Percentiles rank a stretch among this genome's conserved stretches.
Conservation (phyloP, 2,888 invertebrate genomes). For the Parapristionchus giblindavisi region DNA sequence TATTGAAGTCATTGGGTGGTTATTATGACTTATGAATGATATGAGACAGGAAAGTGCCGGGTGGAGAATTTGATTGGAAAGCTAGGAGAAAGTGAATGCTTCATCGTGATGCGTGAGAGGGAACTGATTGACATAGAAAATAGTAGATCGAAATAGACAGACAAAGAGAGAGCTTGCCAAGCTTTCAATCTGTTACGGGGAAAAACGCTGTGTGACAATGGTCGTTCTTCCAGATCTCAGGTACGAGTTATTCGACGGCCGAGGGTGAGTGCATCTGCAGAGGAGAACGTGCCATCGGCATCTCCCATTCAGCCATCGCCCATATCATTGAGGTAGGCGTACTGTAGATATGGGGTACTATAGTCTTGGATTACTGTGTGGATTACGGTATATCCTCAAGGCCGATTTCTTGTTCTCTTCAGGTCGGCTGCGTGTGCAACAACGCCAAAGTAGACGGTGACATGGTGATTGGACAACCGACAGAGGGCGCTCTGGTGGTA, state of each 20-base stretch:
- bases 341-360: not conserved
- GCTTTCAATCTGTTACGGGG: too few species aligned
- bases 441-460: constrained; percentile 88
- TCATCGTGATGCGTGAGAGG: too few species aligned
- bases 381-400: constrained; percentile 37
- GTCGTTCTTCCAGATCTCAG: constrained; percentile 79
- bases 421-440: constrained; percentile 87
- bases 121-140: too few species aligned
- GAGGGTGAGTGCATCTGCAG: constrained; percentile 79
- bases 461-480: constrained; percentile 89
- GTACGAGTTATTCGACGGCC: constrained; percentile 87
- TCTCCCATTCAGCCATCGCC: constrained; percentile 71
- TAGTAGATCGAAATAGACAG: too few species aligned
- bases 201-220: too few species aligned
- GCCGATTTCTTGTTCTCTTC: constrained; percentile 42
- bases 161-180: too few species aligned
- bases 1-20: too few species aligned
- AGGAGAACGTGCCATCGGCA: constrained; percentile 54
- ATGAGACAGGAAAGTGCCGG: too few species aligned
- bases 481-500: constrained; percentile 93
- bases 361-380: too few species aligned
- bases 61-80: too few species aligned
- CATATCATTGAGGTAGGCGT: constrained; percentile 83
- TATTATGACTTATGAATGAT: too few species aligned
- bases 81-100: too few species aligned